Evolutionary conservation across 2,797 vertebrate genomes (phyloP).

Genomic region (Podarcis siculus): DNA sequence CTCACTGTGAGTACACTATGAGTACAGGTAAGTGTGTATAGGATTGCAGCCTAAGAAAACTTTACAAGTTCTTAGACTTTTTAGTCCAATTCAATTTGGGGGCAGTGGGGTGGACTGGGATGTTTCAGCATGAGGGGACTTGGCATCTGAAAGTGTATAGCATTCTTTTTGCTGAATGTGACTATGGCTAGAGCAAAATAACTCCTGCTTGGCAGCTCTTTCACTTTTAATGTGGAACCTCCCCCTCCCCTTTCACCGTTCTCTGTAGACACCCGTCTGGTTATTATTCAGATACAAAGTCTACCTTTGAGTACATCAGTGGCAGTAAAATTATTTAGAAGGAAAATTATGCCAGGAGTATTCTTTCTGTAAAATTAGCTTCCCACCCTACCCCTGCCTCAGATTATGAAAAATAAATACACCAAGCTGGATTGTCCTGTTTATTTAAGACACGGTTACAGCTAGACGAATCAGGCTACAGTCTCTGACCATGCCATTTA

Average conservation of each 20-base stretch:
- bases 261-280: slow-evolving; percentile 35
- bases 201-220: slow-evolving; percentile 48
- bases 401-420: slow-evolving; percentile 46
- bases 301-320: slow-evolving; percentile 30
- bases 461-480: slow-evolving; percentile 41
- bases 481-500: slow-evolving; percentile 19
- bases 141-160: slow-evolving; percentile 15
- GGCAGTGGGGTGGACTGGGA: neutral
- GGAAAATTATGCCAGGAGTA: neutral
- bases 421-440: slow-evolving; percentile 10
- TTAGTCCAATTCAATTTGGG: neutral
- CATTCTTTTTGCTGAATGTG: slow-evolving; percentile 53
- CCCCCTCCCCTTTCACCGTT: slow-evolving; percentile 49
- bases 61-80: neutral
- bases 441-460: slow-evolving; percentile 32
- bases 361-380: slow-evolving; percentile 48
- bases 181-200: slow-evolving; percentile 42
- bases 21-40: neutral
- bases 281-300: slow-evolving; percentile 53
- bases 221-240: slow-evolving; percentile 56
- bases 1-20: neutral
- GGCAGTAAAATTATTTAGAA: slow-evolving; percentile 28
- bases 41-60: neutral
- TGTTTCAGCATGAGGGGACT: neutral
- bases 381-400: slow-evolving; percentile 26